phyloP scores from a whole-genome alignment of 2,888 invertebrate genomes.

The Drosophila merina region DNA sequence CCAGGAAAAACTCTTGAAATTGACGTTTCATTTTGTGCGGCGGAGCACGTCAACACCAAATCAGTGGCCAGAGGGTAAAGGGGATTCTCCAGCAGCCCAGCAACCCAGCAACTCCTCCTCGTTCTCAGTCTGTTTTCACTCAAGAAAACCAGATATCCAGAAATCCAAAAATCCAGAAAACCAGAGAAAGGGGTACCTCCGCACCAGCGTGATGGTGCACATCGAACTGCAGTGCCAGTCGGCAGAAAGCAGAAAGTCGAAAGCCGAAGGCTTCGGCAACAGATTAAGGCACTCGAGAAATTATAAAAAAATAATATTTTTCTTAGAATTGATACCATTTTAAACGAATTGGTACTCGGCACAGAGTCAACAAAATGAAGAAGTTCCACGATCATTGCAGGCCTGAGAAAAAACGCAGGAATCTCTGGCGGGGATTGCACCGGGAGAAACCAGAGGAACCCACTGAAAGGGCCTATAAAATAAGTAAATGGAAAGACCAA shows the following conservation, averaged over 20 bases:
- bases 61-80: background rate
- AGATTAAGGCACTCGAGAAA: conserved; percentile 82
- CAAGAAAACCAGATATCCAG: conserved; percentile 26
- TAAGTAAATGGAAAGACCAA: no score
- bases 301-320: conserved; percentile 82
- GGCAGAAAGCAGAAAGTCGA: conserved; percentile 4
- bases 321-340: conserved; percentile 83
- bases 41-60: conserved; percentile 69
- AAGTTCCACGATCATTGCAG: conserved; percentile 57
- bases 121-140: conserved; percentile 50
- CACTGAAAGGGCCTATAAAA: no score
- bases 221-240: conserved; percentile 48
- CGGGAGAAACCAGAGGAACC: no score
- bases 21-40: conserved; percentile 81
- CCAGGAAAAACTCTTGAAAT: conserved; percentile 83
- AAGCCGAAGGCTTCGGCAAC: conserved; percentile 54
- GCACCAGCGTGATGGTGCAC: conserved; percentile 72
- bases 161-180: conserved; percentile 10
- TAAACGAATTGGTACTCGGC: conserved; percentile 82
- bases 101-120: background rate
- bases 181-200: conserved; percentile 4
- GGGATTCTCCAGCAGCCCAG: background rate
- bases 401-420: conserved; percentile 27
- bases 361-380: conserved; percentile 61
- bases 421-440: conserved; percentile 9